Evolutionary conservation across 1,140 invertebrate genomes (phyloP).

Genomic region (Drosophila eugracilis): DNA sequence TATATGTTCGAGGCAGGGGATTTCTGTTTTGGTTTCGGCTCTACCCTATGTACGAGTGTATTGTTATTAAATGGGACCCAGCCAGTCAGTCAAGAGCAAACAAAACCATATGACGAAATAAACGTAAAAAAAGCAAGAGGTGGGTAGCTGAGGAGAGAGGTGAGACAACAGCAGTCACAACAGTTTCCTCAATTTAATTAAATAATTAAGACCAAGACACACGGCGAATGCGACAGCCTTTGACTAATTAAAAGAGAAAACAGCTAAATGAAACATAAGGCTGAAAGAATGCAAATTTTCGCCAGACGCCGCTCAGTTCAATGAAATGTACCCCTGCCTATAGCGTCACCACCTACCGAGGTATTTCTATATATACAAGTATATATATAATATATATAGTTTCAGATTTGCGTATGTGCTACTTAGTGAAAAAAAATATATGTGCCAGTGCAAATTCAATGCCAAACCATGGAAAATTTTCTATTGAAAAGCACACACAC

Average conservation of each 20-base stretch:
- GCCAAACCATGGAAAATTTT: slow-evolving; percentile 54
- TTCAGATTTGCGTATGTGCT: slow-evolving; percentile 41
- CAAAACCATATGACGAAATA: slow-evolving; percentile 64
- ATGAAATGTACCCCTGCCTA: slow-evolving; percentile 30
- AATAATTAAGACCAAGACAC: slow-evolving; percentile 65
- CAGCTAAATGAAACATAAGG: slow-evolving; percentile 28
- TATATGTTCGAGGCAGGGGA: slow-evolving; percentile 17
- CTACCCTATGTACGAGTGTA: slow-evolving; percentile 7
- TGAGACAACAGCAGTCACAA: slow-evolving; percentile 44
- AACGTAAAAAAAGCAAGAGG: no score
- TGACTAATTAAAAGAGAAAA: slow-evolving; percentile 64
- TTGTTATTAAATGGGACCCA: slow-evolving; percentile 55
- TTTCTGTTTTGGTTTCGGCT: slow-evolving; percentile 27
- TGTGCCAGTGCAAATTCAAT: slow-evolving; percentile 52
- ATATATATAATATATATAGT: background rate
- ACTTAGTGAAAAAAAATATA: slow-evolving; percentile 32
- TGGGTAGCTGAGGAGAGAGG: background rate
- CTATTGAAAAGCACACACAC: slow-evolving; percentile 25
- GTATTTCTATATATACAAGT: slow-evolving; percentile 10
- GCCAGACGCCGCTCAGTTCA: slow-evolving; percentile 33
- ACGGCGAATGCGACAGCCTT: slow-evolving; percentile 37
- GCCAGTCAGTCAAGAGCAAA: slow-evolving; percentile 36
- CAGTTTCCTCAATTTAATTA: slow-evolving; percentile 77
- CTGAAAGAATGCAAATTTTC: slow-evolving; percentile 54
- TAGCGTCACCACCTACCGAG: slow-evolving; percentile 37